Base-by-base conservation (phyloP, 2,797 vertebrate species). In the Aplochiton taeniatus region DNA sequence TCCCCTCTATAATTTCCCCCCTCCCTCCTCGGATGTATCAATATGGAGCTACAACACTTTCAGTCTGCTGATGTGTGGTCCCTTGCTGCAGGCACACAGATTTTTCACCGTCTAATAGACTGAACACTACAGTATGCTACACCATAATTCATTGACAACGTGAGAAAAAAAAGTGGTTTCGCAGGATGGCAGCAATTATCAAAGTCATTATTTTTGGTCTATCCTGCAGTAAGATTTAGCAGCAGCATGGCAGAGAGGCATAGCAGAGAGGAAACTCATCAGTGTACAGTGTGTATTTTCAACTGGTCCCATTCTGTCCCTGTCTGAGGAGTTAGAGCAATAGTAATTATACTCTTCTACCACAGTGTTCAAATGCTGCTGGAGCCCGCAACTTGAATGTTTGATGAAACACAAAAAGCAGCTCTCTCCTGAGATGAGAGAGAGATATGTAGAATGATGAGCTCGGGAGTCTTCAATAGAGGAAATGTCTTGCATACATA, bases 131-230 rank as follows among this genome's bases (percentile, higher is more conserved):
- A 74, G 63, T 53, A 75, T 81, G 75, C 73, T 13, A 82, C 70
- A 73, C 64, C 61, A 64, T 81, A 79, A 88, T 87, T 88, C 87
- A 87, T 83, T 87, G 69, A 66, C 77, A 78, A 80, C 70, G 45
- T 45, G 47, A 18, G 11, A 44, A 52, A 11, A 13, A 9, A 31
- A 11, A 52, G 50, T 48, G 62, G 80, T 65, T 78, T 87, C 84
- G 80, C 31, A 71, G 79, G 70, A 79, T 81, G 81, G 73, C 68
- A 74, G 79, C 70, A 85, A 83, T 89, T 88, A 87, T 82, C 80
- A 83, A 77, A 69, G 77, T 77, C 82, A 79, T 88, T 84, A 75
- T 80, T 83, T 80, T 78, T 79, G 69, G 70, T 69, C 69, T 19
- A 13, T 11, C 58, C 68, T 55, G 42, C 66, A 74, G 77, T 76